Evolutionary conservation across 2,888 invertebrate species (phyloP).

Genomic region (Idaea straminata): DNA sequence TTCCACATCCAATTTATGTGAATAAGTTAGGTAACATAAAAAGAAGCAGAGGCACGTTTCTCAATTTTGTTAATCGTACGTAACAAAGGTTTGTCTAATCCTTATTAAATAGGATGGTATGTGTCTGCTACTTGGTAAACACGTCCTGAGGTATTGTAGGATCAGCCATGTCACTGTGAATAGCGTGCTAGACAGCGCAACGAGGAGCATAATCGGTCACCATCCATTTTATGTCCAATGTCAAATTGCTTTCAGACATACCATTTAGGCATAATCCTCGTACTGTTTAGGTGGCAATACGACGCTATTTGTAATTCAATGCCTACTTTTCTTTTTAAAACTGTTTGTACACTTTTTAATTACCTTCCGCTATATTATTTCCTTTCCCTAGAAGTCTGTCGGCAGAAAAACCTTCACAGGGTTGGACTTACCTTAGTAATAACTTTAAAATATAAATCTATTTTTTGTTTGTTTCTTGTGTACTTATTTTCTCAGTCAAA

Average conservation of each 20-base stretch:
- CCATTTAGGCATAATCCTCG: too few species aligned
- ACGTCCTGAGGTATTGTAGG: neutral
- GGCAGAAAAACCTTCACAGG: too few species aligned
- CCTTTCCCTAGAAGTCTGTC: too few species aligned
- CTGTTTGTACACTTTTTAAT: too few species aligned
- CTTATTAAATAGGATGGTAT: neutral
- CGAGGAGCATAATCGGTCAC: constrained; percentile 9
- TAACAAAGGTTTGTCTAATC: neutral
- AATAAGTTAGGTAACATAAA: neutral
- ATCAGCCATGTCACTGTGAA: neutral
- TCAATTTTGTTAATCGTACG: neutral
- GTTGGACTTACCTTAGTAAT: too few species aligned
- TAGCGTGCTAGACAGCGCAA: constrained; percentile 4
- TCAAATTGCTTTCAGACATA: constrained; percentile 13
- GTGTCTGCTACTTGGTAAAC: neutral
- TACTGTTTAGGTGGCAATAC: too few species aligned
- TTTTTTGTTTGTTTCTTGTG: too few species aligned
- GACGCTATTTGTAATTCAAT: too few species aligned
- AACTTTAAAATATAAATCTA: too few species aligned
- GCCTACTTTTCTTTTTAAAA: too few species aligned
- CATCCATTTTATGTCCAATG: constrained; percentile 13
- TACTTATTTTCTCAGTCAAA: too few species aligned
- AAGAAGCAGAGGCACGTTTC: neutral
- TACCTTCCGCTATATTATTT: too few species aligned
- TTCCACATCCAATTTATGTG: neutral